Percentiles rank a stretch among this genome's conserved stretches.
Evolutionary conservation across 2,113 vertebrate genomes (phyloP).

Genomic region (Malurus melanocephalus): DNA sequence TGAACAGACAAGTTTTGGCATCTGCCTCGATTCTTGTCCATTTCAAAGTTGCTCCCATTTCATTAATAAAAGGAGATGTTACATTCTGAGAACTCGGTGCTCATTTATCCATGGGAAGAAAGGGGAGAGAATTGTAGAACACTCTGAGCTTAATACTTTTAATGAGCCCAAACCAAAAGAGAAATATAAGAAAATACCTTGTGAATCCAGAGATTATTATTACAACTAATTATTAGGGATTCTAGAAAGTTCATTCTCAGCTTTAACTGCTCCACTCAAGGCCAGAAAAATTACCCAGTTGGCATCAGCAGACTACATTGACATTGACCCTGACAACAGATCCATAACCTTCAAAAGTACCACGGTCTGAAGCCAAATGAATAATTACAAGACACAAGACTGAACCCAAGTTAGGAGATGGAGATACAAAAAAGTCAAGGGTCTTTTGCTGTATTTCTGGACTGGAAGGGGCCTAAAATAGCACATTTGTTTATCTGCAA

Average conservation of each 20-base stretch:
- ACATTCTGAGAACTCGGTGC: neutral
- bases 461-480: neutral
- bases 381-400: neutral
- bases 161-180: neutral
- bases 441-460: neutral
- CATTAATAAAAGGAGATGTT: neutral
- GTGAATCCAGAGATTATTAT: neutral
- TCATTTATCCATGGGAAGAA: neutral
- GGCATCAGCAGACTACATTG: neutral
- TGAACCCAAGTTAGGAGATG: neutral
- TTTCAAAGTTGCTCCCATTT: neutral
- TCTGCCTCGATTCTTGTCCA: neutral
- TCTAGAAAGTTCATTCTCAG: neutral
- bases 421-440: neutral
- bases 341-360: neutral
- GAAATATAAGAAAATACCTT: neutral
- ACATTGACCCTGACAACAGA: neutral
- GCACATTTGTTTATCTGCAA: neutral
- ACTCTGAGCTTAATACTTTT: neutral
- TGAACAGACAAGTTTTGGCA: neutral
- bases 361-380: neutral
- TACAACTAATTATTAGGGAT: neutral
- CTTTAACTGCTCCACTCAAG: neutral
- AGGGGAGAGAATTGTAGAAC: neutral
- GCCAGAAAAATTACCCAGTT: neutral